phyloP scores from a whole-genome alignment of 2,113 vertebrate species.

The Cyphomyrus discorhynchus region DNA sequence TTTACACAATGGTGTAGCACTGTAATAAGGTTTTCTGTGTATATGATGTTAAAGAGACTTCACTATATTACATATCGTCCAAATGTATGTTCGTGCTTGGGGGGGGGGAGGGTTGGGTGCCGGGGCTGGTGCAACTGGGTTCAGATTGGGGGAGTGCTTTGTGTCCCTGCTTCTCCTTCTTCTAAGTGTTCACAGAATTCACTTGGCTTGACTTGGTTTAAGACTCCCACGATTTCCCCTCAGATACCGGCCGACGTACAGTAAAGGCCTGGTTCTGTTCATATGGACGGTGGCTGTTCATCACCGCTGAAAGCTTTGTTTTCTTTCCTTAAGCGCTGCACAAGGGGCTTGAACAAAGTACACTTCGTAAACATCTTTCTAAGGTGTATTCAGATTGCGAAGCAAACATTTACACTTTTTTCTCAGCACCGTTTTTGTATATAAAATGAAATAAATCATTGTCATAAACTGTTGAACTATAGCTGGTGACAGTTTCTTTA shows the following conservation, averaged over 20 bases:
- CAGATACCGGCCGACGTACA: background rate
- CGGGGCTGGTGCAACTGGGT: background rate
- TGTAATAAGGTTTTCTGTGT: background rate
- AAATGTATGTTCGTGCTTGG: background rate
- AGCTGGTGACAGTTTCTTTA: constrained; percentile 57
- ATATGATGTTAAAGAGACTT: background rate
- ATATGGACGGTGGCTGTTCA: background rate
- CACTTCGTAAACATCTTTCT: constrained; percentile 66
- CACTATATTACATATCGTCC: background rate
- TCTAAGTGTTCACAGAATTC: background rate
- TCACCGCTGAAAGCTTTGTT: background rate
- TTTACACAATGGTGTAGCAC: background rate
- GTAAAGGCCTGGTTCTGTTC: background rate
- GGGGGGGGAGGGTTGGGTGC: background rate
- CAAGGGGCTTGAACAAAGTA: constrained; percentile 71
- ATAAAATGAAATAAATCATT: constrained; percentile 47
- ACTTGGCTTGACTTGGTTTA: background rate
- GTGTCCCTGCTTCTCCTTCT: background rate
- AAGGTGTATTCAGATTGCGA: constrained; percentile 66
- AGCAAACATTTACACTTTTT: constrained; percentile 69
- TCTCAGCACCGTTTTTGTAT: constrained; percentile 73
- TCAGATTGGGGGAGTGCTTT: background rate
- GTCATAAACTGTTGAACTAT: constrained; percentile 58
- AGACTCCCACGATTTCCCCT: background rate
- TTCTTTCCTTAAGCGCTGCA: constrained; percentile 22